These are phyloP conservation scores for Xylocopa sonorina DNA, from an alignment of 1,140 invertebrate species.

Conservation along the genomic window DNA sequence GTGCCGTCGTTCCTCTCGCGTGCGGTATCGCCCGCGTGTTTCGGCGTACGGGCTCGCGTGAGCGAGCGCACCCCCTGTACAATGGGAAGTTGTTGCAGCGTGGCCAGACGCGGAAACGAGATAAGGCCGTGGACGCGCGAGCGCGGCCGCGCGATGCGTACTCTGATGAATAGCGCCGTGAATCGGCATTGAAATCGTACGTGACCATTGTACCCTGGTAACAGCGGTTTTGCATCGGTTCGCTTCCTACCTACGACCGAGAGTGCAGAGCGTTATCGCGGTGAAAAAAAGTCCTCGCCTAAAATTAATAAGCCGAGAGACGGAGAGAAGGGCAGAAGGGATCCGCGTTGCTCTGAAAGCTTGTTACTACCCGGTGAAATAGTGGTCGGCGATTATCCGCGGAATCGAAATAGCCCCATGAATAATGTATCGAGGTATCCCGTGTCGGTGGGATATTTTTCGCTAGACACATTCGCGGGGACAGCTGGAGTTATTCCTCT, in stretches of 20 bases:
- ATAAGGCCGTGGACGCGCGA: conserved; percentile 41
- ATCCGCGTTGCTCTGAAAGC: conserved; percentile 20
- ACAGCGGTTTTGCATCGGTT: conserved; percentile 38
- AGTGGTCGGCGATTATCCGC: conserved; percentile 44
- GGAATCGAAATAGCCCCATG: conserved; percentile 30
- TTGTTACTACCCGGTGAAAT: conserved; percentile 25
- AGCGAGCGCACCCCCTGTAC: conserved; percentile 2
- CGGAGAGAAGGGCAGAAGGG: too few relatives aligned
- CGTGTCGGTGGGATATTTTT: background rate
- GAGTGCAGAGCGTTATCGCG: conserved; percentile 20
- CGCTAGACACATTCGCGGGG: too few relatives aligned
- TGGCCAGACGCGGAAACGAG: conserved; percentile 29
- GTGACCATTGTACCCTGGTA: conserved; percentile 39
- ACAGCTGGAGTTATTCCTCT: background rate
- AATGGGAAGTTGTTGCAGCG: conserved; percentile 25
- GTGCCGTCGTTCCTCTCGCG: conserved; percentile 21
- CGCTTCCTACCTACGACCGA: background rate
- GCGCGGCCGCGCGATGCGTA: conserved; percentile 29
- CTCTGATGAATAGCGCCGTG: conserved; percentile 46
- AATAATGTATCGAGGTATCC: conserved; percentile 26
- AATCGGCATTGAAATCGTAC: conserved; percentile 54
- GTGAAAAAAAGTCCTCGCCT: conserved; percentile 27
- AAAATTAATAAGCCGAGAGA: conserved; percentile 39
- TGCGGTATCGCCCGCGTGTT: conserved; percentile 35
- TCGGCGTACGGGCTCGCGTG: conserved; percentile 28